Conservation (phyloP, 2,797 vertebrate species). For the Uromys caudimaculatus region DNA sequence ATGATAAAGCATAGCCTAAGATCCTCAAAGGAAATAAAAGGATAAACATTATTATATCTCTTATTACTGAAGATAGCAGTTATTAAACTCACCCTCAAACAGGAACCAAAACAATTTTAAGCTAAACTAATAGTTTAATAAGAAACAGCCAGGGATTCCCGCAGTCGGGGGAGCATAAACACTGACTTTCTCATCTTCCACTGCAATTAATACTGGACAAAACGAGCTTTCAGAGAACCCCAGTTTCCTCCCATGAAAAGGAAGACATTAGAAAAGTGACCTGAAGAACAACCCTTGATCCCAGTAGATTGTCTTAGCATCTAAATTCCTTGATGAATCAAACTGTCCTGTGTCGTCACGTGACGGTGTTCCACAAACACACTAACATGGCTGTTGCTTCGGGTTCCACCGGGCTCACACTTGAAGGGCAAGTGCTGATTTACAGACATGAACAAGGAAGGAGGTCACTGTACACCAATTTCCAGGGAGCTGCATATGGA, state of each 20-base stretch:
- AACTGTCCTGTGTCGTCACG: background rate
- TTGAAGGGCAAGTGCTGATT: background rate
- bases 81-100: conserved; percentile 72
- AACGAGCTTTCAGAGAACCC: background rate
- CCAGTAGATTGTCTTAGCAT: background rate
- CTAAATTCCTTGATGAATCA: background rate
- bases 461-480: background rate
- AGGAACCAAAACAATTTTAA: conserved; percentile 65
- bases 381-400: background rate
- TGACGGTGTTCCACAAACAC: background rate
- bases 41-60: conserved; percentile 75
- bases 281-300: background rate
- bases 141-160: conserved; percentile 38
- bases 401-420: background rate
- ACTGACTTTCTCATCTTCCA: background rate
- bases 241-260: background rate
- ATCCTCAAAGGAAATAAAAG: conserved; percentile 75
- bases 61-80: conserved; percentile 71
- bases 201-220: background rate
- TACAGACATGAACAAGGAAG: background rate
- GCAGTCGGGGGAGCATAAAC: background rate
- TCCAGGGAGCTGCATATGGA: background rate
- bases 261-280: background rate
- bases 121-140: conserved; percentile 70
- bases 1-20: conserved; percentile 68